These are phyloP conservation scores for Carassius gibelio DNA, from an alignment of 2,113 vertebrate species.

Conservation along the genomic window DNA sequence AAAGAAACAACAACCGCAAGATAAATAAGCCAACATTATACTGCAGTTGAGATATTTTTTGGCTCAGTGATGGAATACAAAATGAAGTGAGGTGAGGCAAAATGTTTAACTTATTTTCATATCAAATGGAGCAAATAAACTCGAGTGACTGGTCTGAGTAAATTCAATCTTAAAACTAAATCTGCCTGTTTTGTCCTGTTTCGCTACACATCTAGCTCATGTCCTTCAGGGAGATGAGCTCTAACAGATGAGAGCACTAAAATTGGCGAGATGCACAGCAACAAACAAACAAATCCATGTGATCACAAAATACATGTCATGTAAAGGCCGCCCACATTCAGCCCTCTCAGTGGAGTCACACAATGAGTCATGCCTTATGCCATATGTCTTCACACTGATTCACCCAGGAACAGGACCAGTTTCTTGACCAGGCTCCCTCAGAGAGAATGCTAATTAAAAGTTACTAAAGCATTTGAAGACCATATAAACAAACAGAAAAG, in stretches of 20 bases:
- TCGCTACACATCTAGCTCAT: neutral
- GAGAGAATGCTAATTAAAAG: neutral
- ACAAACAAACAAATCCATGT: conserved; percentile 27
- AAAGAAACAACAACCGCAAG: neutral
- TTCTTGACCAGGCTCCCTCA: neutral
- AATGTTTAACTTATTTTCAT: neutral
- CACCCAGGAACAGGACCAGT: neutral
- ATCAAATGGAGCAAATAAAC: neutral
- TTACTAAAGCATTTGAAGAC: neutral
- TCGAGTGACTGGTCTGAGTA: neutral
- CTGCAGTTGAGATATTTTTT: neutral
- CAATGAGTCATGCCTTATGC: conserved; percentile 30
- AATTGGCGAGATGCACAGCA: neutral
- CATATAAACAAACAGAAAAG: neutral
- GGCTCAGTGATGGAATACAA: neutral
- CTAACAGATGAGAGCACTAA: neutral
- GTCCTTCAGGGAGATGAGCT: neutral
- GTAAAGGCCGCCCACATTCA: conserved; percentile 28
- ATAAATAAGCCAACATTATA: neutral
- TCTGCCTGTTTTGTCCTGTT: neutral
- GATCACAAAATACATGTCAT: neutral
- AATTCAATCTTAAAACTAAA: neutral
- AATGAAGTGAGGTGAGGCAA: neutral
- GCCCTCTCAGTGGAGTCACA: conserved; percentile 16
- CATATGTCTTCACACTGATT: neutral